Percentiles rank a stretch among this genome's conserved stretches.
phyloP scores from a whole-genome alignment of 2,888 invertebrate species.

The Clitarchus hookeri region DNA sequence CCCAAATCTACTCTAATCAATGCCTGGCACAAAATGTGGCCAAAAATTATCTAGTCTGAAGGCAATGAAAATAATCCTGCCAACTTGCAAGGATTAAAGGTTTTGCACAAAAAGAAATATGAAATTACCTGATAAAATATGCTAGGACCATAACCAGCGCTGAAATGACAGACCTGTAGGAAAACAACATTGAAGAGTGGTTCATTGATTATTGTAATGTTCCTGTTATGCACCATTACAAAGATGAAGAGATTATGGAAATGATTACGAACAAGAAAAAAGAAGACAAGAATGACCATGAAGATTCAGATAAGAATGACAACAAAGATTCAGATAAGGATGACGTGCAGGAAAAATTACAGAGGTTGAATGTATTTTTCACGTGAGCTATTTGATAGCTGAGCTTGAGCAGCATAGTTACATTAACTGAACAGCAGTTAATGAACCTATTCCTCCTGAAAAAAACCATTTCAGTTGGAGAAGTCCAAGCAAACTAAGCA shows the following conservation, averaged over 20 bases:
- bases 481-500: neutral
- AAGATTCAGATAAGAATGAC: neutral
- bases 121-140: neutral
- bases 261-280: neutral
- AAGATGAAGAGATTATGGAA: neutral
- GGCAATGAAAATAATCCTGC: neutral
- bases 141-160: neutral
- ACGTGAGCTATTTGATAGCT: neutral
- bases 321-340: neutral
- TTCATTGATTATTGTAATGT: neutral
- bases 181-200: neutral
- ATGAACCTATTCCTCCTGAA: neutral
- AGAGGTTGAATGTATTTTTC: neutral
- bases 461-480: neutral
- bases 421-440: neutral
- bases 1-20: too few species aligned
- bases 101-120: neutral
- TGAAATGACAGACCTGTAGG: neutral
- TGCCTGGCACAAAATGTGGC: neutral
- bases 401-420: neutral
- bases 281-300: too few species aligned
- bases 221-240: neutral
- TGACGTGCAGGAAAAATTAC: neutral
- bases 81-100: neutral
- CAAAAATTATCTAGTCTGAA: neutral